phyloP scores from a whole-genome alignment of 1,140 invertebrate species.

The Drosophila carrolli region DNA sequence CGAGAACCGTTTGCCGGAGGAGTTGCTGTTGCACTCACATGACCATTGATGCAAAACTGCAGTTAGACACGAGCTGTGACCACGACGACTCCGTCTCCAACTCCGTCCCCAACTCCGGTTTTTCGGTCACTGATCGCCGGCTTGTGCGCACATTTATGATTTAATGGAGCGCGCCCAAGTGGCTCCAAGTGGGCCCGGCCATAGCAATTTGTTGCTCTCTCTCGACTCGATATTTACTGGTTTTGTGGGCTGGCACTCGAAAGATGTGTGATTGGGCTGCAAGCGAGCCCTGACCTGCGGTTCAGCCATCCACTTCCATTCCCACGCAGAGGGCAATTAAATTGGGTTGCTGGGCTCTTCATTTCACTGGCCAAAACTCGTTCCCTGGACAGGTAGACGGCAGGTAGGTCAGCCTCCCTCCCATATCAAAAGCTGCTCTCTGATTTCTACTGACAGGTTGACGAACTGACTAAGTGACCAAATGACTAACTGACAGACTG shows the following conservation, averaged over 20 bases:
- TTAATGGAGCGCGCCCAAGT: conserved; percentile 73
- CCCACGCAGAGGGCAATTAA: conserved; percentile 68
- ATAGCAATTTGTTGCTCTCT: conserved; percentile 52
- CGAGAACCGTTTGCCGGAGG: conserved; percentile 37
- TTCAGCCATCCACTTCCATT: conserved; percentile 26
- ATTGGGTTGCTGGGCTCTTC: conserved; percentile 59
- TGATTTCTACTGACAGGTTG: conserved; percentile 33
- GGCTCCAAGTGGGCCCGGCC: conserved; percentile 45
- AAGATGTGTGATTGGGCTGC: conserved; percentile 53
- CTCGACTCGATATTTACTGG: conserved; percentile 3
- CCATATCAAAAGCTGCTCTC: conserved; percentile 50
- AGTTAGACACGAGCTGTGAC: conserved; percentile 60
- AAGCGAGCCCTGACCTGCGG: conserved; percentile 51
- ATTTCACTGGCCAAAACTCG: conserved; percentile 54
- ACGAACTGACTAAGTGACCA: conserved; percentile 10
- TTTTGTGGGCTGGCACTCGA: conserved; percentile 33
- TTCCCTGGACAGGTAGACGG: conserved; percentile 21
- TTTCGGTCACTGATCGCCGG: conserved; percentile 60
- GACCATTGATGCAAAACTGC: conserved; percentile 77
- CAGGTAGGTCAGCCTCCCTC: conserved; percentile 61
- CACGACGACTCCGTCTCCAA: conserved; percentile 2
- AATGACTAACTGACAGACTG: conserved; percentile 16
- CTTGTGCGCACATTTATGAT: conserved; percentile 52
- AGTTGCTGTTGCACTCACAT: conserved; percentile 42
- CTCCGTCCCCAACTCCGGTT: conserved; percentile 3